Conservation (phyloP, 2,888 invertebrate genomes). For the Gibbula magus region DNA sequence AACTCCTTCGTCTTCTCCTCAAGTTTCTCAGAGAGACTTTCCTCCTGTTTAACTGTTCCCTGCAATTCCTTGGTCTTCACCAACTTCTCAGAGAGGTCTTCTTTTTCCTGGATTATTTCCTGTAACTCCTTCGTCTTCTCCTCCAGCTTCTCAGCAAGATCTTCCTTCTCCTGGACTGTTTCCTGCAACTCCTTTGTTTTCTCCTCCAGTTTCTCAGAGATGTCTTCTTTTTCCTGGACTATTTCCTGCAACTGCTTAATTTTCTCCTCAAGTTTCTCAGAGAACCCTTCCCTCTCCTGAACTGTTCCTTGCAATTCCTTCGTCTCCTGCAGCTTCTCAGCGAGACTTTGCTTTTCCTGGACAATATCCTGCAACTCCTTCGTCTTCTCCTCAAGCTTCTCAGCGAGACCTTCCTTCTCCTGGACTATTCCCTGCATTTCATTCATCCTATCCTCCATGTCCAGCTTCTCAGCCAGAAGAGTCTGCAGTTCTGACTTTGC, state of each 20-base stretch:
- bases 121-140: neutral
- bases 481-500: neutral
- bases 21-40: neutral
- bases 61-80: neutral
- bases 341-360: neutral
- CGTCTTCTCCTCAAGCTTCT: neutral
- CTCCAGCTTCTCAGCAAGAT: neutral
- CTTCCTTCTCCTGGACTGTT: neutral
- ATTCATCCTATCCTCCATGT: neutral
- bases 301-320: neutral
- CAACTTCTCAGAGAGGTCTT: too few species aligned
- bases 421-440: neutral
- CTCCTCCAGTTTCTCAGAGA: neutral
- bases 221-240: neutral
- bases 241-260: neutral
- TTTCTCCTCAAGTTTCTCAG: neutral
- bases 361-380: neutral
- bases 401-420: neutral
- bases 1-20: neutral
- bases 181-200: neutral
- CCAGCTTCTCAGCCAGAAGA: neutral
- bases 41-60: too few species aligned
- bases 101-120: neutral
- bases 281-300: constrained; percentile 7
- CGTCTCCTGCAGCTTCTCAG: neutral